Percentiles rank a stretch among this genome's conserved stretches.
Evolutionary conservation across 2,797 vertebrate species (phyloP).

Genomic region (Pseudotriccus pelzelni): DNA sequence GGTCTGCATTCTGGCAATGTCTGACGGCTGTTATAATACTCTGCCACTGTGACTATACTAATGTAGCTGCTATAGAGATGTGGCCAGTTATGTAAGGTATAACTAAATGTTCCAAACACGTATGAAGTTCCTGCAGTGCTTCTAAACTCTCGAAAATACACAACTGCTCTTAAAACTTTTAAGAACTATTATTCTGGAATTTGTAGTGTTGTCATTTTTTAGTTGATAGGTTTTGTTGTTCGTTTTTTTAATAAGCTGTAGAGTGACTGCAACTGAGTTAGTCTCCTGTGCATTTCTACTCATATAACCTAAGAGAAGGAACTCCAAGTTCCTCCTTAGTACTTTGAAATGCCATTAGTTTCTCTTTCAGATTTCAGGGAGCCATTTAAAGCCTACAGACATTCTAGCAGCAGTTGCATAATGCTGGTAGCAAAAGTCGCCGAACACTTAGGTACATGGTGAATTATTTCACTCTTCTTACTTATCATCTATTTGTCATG

Average conservation of each 20-base stretch:
- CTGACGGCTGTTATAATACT: not conserved
- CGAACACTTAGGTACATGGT: fast-evolving
- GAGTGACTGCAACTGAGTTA: not conserved
- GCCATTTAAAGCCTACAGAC: not conserved
- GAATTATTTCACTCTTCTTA: not conserved
- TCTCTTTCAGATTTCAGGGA: not conserved
- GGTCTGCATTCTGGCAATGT: not conserved
- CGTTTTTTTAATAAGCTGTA: not conserved
- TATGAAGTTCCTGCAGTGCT: not conserved
- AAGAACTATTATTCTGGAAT: not conserved
- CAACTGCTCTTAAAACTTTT: not conserved
- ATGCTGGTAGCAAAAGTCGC: not conserved
- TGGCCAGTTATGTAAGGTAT: not conserved
- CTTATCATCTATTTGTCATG: not conserved
- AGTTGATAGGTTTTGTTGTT: not conserved
- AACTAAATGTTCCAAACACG: not conserved
- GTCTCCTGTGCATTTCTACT: not conserved
- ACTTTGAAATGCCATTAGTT: not conserved
- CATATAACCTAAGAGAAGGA: not conserved
- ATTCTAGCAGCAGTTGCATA: not conserved
- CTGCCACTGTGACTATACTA: not conserved
- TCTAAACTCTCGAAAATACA: not conserved
- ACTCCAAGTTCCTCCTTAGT: fast-evolving
- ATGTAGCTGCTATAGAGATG: not conserved
- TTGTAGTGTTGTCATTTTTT: not conserved